A percentile compares a stretch with the other conserved stretches of the same genome.
Evolutionary conservation across 2,113 vertebrate genomes (phyloP).

Genomic region (Anas platyrhynchos): DNA sequence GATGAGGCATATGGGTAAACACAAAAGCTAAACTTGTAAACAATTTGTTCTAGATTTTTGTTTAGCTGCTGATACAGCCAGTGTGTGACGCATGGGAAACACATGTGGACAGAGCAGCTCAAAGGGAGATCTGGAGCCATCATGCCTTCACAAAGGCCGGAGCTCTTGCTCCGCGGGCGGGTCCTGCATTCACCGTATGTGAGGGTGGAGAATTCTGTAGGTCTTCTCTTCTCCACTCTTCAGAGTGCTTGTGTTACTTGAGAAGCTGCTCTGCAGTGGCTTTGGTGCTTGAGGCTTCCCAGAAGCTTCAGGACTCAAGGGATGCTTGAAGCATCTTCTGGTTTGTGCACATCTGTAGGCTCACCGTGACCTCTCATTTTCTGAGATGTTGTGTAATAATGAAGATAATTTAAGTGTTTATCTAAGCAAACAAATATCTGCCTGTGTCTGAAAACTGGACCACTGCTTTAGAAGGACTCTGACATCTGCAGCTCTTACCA

Average conservation of each 20-base stretch:
- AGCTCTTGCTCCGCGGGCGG: not conserved
- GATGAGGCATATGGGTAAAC: not conserved
- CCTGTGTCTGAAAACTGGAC: not conserved
- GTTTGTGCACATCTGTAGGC: not conserved
- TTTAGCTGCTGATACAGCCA: not conserved
- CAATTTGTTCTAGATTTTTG: not conserved
- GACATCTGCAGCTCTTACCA: not conserved
- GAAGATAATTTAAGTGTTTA: not conserved
- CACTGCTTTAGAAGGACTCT: not conserved
- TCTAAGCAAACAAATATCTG: not conserved
- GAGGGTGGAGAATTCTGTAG: not conserved
- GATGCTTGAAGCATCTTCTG: not conserved
- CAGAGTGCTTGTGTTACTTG: not conserved
- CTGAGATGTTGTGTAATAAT: not conserved
- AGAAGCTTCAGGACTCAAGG: not conserved
- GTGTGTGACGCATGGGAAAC: not conserved
- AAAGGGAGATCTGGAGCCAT: not conserved
- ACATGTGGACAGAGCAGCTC: not conserved
- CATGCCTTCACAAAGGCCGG: not conserved
- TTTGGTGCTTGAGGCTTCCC: not conserved
- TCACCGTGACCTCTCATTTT: not conserved
- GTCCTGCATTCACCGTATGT: not conserved
- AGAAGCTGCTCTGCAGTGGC: not conserved
- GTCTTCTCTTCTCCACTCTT: not conserved
- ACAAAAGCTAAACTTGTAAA: not conserved